These are phyloP conservation scores for Lophura nycthemera DNA, from an alignment of 2,113 vertebrate species.

Conservation along the genomic window DNA sequence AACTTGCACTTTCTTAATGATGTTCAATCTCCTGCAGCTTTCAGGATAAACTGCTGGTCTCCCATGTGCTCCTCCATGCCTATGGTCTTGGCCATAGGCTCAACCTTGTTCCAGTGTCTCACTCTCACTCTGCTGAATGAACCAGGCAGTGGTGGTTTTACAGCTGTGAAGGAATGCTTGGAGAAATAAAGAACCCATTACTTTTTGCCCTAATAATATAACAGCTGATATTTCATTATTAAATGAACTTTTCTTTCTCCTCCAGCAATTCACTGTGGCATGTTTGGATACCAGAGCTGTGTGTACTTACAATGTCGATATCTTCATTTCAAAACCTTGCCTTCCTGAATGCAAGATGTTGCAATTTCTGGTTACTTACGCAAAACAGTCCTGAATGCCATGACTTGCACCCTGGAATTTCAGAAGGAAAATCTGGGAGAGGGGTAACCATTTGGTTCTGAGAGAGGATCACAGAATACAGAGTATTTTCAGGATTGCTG, in stretches of 20 bases:
- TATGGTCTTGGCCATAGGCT: not conserved
- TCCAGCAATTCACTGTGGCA: not conserved
- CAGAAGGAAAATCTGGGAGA: not conserved
- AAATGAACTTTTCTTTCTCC: not conserved
- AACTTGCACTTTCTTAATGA: not conserved
- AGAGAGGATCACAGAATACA: rapidly evolving
- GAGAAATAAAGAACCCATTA: not conserved
- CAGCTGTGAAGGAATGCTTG: too few relatives aligned
- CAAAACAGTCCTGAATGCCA: not conserved
- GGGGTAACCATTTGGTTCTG: not conserved
- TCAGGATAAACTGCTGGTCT: not conserved
- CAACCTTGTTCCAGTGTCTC: not conserved
- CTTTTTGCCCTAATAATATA: not conserved
- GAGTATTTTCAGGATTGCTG: not conserved
- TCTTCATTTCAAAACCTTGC: not conserved
- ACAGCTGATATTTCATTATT: not conserved
- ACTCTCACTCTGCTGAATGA: not conserved
- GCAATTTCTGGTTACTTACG: not conserved
- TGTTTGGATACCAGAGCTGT: not conserved
- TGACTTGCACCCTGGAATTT: not conserved
- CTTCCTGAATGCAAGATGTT: not conserved
- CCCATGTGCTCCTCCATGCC: rapidly evolving
- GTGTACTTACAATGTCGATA: not conserved
- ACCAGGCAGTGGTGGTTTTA: not conserved
- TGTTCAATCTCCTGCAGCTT: not conserved